Conservation (phyloP, 1,140 invertebrate species). For the Augochlora pura region DNA sequence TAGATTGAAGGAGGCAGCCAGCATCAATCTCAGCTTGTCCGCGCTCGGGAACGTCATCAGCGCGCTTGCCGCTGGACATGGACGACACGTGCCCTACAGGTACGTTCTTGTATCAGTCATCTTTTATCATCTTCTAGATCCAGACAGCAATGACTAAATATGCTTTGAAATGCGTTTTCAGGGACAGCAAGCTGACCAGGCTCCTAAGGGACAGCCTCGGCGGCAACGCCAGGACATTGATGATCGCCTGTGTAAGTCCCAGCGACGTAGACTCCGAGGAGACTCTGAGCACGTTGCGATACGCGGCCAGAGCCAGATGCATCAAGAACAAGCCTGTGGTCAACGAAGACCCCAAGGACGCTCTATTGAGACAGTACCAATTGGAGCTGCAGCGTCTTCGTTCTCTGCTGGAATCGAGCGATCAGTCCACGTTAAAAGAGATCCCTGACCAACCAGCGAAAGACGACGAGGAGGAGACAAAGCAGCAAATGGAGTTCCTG, state of each 20-base stretch:
- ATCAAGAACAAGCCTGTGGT: slow-evolving; percentile 96
- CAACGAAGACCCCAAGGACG: slow-evolving; percentile 94
- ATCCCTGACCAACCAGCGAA: slow-evolving; percentile 22
- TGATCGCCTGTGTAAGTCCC: slow-evolving; percentile 96
- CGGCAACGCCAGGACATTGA: slow-evolving; percentile 96
- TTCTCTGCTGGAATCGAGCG: slow-evolving; percentile 82
- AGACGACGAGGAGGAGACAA: slow-evolving; percentile 35
- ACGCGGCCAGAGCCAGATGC: slow-evolving; percentile 95
- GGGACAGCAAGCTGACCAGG: slow-evolving; percentile 96
- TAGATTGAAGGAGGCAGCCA: slow-evolving; percentile 94
- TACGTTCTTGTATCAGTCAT: slow-evolving; percentile 20
- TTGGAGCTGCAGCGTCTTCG: slow-evolving; percentile 90
- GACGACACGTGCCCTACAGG: slow-evolving; percentile 95
- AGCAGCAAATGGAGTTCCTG: slow-evolving; percentile 44
- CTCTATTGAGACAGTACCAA: slow-evolving; percentile 92
- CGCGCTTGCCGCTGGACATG: slow-evolving; percentile 93
- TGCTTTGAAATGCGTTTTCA: slow-evolving; percentile 83
- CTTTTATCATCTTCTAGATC: too few species aligned
- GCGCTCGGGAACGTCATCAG: slow-evolving; percentile 97
- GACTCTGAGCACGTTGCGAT: slow-evolving; percentile 92
- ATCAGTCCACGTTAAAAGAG: slow-evolving; percentile 43
- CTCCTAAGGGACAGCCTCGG: slow-evolving; percentile 94
- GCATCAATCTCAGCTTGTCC: slow-evolving; percentile 96
- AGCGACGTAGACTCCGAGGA: slow-evolving; percentile 95
- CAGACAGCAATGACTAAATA: too few species aligned